Conservation (phyloP, 2,113 vertebrate species). For the Tenebrosternarchus preto region DNA sequence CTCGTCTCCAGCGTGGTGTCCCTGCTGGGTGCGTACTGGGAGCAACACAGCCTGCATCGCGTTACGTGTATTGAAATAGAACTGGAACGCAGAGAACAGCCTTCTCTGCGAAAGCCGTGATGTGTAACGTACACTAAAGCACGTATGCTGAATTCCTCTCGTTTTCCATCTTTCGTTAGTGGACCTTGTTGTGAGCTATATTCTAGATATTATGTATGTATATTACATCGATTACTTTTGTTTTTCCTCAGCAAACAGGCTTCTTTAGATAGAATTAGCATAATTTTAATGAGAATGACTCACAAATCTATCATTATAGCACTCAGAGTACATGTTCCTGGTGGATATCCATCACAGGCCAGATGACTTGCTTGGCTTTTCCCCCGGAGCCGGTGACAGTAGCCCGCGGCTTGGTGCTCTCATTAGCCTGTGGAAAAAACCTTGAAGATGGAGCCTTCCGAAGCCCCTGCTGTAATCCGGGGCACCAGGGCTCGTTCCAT, state of each 20-base stretch:
- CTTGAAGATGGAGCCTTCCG: conserved; percentile 32
- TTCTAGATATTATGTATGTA: not conserved
- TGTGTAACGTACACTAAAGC: not conserved
- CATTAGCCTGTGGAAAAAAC: not conserved
- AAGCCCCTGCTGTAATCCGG: conserved; percentile 16
- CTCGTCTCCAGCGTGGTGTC: not conserved
- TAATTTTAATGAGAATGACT: not conserved
- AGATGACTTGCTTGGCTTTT: not conserved
- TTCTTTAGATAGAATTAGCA: not conserved
- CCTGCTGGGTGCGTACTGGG: not conserved
- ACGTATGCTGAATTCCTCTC: not conserved
- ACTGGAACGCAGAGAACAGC: not conserved
- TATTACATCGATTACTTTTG: not conserved
- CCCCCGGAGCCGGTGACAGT: conserved; percentile 20
- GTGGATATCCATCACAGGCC: not conserved
- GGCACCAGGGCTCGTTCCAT: not conserved
- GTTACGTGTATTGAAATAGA: not conserved
- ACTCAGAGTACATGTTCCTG: not conserved
- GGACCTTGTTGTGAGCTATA: not conserved
- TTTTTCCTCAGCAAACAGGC: not conserved
- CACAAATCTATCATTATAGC: not conserved
- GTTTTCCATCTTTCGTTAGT: not conserved
- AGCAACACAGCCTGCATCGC: not conserved
- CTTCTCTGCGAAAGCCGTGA: not conserved
- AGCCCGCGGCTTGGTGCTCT: not conserved